phyloP scores from a whole-genome alignment of 1,140 invertebrate genomes.

The honey bee (Apis mellifera) region Amel_HAv3.1 CM009934.2:6889501-6890000 shows the following conservation, averaged over 20 bases:
- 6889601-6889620: constrained; percentile 43
- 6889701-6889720: constrained; percentile 15
- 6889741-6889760: constrained; percentile 20
- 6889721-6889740: background rate
- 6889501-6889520: constrained; percentile 4
- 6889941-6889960: background rate
- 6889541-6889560: background rate
- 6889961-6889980: background rate
- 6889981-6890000: background rate
- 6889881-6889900: too few relatives aligned
- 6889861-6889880: too few relatives aligned
- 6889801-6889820: background rate
- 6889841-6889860: background rate
- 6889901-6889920: too few relatives aligned
- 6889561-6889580: constrained; percentile 35
- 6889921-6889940: too few relatives aligned
- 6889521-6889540: constrained; percentile 48
- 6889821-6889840: background rate
- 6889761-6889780: background rate
- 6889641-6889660: constrained; percentile 22
- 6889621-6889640: background rate
- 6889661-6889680: constrained; percentile 39
- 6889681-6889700: constrained; percentile 49
- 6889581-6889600: constrained; percentile 57
- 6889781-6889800: background rate